These are phyloP conservation scores for Tribolium madens DNA, from an alignment of 1,140 invertebrate species.

Conservation along the genomic window DNA sequence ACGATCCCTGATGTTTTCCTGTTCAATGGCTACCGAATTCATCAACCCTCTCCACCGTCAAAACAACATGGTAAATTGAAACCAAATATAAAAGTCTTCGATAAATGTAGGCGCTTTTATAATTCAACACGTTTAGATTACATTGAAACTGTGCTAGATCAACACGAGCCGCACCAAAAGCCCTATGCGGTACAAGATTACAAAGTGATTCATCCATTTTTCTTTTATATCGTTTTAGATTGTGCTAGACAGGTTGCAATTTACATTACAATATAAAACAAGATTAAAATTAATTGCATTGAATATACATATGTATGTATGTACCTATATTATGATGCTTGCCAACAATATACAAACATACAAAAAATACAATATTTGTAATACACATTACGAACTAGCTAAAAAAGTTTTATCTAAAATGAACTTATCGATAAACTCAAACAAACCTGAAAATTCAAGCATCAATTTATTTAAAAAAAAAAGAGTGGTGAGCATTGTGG, in stretches of 20 bases:
- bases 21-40: conserved; percentile 22
- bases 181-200: conserved; percentile 11
- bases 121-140: conserved; percentile 20
- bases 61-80: conserved; percentile 38
- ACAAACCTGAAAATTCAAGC: too few relatives aligned
- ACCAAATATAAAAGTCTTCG: conserved; percentile 33
- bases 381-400: too few relatives aligned
- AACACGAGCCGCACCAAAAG: conserved; percentile 30
- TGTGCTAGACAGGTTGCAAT: background rate
- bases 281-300: background rate
- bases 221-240: background rate
- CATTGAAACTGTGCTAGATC: conserved; percentile 23
- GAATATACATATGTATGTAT: too few relatives aligned
- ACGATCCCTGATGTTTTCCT: conserved; percentile 34
- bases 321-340: too few relatives aligned
- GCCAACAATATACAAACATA: too few relatives aligned
- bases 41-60: conserved; percentile 19
- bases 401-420: too few relatives aligned
- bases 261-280: background rate
- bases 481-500: too few relatives aligned
- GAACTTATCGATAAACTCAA: too few relatives aligned
- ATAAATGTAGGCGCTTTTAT: background rate
- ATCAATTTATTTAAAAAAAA: too few relatives aligned
- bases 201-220: background rate
- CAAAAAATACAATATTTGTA: too few relatives aligned